A percentile compares a stretch with the other conserved stretches of the same genome.
Evolutionary conservation across 2,113 vertebrate genomes (phyloP).

Genomic region (Lagopus leucura): DNA sequence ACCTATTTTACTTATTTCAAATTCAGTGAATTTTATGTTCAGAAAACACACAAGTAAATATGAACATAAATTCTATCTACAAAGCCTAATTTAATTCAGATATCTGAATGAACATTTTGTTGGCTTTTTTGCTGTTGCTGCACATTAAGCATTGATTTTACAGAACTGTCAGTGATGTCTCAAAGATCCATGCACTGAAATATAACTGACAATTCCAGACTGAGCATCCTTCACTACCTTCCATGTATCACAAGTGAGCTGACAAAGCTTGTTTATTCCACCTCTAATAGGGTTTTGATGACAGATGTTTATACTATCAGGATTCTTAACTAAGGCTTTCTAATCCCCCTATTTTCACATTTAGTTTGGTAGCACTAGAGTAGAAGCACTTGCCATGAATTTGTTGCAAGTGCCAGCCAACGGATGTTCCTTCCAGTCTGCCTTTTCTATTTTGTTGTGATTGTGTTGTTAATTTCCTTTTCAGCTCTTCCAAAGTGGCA

Average conservation of each 20-base stretch:
- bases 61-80: not conserved
- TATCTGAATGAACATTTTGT: accelerated
- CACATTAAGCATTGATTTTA: not conserved
- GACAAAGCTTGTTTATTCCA: not conserved
- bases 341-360: not conserved
- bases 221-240: not conserved
- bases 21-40: not conserved
- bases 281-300: not conserved
- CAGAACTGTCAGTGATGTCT: not conserved
- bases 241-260: not conserved
- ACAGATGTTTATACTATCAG: not conserved
- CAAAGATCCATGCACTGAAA: not conserved
- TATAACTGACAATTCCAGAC: not conserved
- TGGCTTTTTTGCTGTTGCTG: not conserved
- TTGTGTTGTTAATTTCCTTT: not conserved
- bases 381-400: not conserved
- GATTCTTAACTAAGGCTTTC: not conserved
- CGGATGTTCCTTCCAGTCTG: not conserved
- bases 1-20: not conserved
- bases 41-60: not conserved
- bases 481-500: not conserved
- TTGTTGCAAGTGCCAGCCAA: not conserved
- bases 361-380: not conserved
- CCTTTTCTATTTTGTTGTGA: not conserved
- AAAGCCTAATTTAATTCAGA: not conserved